Percentiles rank a stretch among this genome's conserved stretches.
These are phyloP conservation scores for Dasypolia templi DNA, from an alignment of 2,888 invertebrate species.

Conservation along the genomic window DNA sequence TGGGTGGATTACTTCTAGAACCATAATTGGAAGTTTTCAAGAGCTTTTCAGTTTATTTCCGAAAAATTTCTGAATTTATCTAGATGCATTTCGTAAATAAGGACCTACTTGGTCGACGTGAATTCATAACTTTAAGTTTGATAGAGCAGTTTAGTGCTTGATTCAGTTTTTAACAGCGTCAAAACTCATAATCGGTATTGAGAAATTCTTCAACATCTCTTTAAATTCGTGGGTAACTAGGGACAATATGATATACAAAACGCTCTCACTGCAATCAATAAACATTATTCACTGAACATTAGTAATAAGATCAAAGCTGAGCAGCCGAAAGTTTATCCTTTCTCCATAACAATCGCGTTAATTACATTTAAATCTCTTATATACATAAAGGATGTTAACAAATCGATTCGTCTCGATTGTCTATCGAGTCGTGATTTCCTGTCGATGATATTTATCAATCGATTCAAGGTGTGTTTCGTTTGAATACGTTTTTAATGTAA, in stretches of 20 bases:
- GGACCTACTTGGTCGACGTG: background rate
- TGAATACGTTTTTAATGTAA: slow-evolving; percentile 64
- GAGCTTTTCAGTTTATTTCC: background rate
- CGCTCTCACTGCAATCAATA: slow-evolving; percentile 24
- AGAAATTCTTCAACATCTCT: background rate
- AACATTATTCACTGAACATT: slow-evolving; percentile 26
- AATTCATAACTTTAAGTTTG: background rate
- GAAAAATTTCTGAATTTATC: background rate
- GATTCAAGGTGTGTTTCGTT: slow-evolving; percentile 71
- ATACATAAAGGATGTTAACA: slow-evolving; percentile 74
- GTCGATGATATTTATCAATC: slow-evolving; percentile 70
- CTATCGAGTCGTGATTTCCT: slow-evolving; percentile 80
- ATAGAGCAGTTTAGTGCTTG: too few species aligned
- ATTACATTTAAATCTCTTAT: slow-evolving; percentile 71
- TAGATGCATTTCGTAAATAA: background rate
- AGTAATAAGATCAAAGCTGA: slow-evolving; percentile 55
- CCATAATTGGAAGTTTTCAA: too few species aligned
- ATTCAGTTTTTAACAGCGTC: background rate
- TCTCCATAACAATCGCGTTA: slow-evolving; percentile 70
- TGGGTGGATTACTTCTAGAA: too few species aligned
- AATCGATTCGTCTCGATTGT: slow-evolving; percentile 79
- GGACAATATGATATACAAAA: slow-evolving; percentile 14
- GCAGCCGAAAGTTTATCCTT: slow-evolving; percentile 63
- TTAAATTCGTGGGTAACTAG: background rate
- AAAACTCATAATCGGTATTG: background rate